Base-by-base conservation (phyloP, 2,797 vertebrate species). In the Numenius phaeopus region DNA sequence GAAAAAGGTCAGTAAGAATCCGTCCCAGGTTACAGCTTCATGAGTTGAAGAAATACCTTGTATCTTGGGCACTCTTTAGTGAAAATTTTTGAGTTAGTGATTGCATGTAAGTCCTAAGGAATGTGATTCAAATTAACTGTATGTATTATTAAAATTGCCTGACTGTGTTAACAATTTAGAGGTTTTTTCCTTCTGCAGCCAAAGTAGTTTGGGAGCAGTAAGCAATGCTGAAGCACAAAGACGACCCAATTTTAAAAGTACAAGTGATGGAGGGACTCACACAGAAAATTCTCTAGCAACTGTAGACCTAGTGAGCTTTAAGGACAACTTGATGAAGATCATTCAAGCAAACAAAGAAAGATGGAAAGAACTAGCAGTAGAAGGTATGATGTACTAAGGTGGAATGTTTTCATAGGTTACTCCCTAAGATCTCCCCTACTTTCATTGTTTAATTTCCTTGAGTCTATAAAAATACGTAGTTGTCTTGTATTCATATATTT, bases 351-450 rank as follows among this genome's bases (percentile, higher is more conserved):
- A 99, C 98, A 99, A 99, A 97, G 99, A 99, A 90, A 98, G 99
- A 87, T 99, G 99, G 99, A 99, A 99, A 97, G 99, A 99, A 97
- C 97, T 99, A 91, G 99, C 99, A 78, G 98, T 98, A 69, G 98
- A 99, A 95, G 99, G 99, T 99, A 98, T 73, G 95, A 64, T 57
- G 62, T 34, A 15, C 20, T 65, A 76, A 79, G 27, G 9, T 80
- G 34, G 61, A 92, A 80, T 55, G 7, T 61, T 79, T 88, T 89
- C 57, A 34, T 16, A 77, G 30, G 7, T 73, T 89, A 18, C 12
- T 84, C 12, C 30, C 15, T 30, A 66, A 65, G 23, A 47, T 62
- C 24, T 84, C 34, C 23, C 16, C 34, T 37, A 21, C 44, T 40
- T 89, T 67, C 3, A 7, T 55, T 66, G 85, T 82, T 70, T 15